A percentile compares a stretch with the other conserved stretches of the same genome.
Conservation (phyloP, 2,113 vertebrate species). For the Scartelaos histophorus region DNA sequence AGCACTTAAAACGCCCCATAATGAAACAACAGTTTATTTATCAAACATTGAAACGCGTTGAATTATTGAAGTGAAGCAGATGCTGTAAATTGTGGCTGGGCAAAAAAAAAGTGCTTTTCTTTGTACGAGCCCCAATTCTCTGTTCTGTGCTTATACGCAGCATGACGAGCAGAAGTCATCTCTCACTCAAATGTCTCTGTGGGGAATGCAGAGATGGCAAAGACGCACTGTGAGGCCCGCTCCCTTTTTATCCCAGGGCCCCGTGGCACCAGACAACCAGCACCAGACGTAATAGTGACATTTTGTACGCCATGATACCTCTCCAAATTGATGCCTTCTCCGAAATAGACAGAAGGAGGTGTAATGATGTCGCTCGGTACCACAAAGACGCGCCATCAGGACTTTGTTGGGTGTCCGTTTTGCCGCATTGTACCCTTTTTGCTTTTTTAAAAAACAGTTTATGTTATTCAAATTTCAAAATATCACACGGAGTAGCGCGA, state of each 20-base stretch:
- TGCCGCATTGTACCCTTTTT: constrained; percentile 61
- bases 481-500: constrained; percentile 13
- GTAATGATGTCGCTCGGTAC: constrained; percentile 75
- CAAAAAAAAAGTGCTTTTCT: constrained; percentile 82
- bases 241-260: constrained; percentile 78
- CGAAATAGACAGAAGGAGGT: constrained; percentile 77
- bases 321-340: constrained; percentile 84
- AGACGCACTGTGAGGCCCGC: constrained; percentile 73
- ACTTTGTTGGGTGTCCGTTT: constrained; percentile 40
- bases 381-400: constrained; percentile 76
- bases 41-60: constrained; percentile 87
- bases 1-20: constrained; percentile 8
- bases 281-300: constrained; percentile 81
- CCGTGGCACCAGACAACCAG: constrained; percentile 76
- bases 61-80: constrained; percentile 90
- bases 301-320: constrained; percentile 87
- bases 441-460: constrained; percentile 44
- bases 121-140: constrained; percentile 76
- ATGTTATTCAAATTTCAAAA: constrained; percentile 52
- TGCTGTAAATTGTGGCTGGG: constrained; percentile 76
- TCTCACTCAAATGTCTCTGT: constrained; percentile 87
- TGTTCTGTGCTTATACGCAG: constrained; percentile 86
- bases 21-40: constrained; percentile 77
- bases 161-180: constrained; percentile 88
- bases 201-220: constrained; percentile 87